phyloP scores from a whole-genome alignment of 2,888 invertebrate species.

The Lathronympha strigana region DNA sequence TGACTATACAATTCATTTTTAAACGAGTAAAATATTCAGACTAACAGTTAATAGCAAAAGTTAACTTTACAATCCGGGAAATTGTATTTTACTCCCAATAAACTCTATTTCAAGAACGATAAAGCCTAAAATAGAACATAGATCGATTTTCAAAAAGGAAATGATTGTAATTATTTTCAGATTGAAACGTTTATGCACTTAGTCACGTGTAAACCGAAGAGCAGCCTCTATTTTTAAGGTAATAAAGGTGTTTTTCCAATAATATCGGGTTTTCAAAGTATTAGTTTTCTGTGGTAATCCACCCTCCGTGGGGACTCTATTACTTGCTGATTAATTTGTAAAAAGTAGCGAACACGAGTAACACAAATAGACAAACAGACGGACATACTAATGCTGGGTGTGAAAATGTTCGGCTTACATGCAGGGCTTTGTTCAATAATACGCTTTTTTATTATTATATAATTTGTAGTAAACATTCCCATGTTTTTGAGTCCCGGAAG shows the following conservation, averaged over 20 bases:
- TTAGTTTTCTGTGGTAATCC: conserved; percentile 14
- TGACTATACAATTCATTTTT: conserved; percentile 9
- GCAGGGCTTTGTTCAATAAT: not conserved
- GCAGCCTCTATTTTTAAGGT: not conserved
- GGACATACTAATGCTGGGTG: conserved; percentile 17
- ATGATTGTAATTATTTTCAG: conserved; percentile 5
- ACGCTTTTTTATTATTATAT: not conserved
- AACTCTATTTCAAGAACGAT: not conserved
- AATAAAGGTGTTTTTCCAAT: conserved; percentile 1
- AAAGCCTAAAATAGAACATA: not conserved
- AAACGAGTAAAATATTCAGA: not conserved
- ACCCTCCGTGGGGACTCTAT: conserved; percentile 45
- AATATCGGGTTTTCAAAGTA: not conserved
- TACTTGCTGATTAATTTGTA: conserved; percentile 61
- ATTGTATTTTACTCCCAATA: not conserved
- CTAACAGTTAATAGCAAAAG: conserved; percentile 26
- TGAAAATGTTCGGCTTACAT: conserved; percentile 27
- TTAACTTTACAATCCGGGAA: conserved; percentile 10
- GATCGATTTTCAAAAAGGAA: conserved; percentile 22
- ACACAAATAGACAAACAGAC: conserved; percentile 37
- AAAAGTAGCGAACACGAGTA: conserved; percentile 47
- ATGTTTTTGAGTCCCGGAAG: too few relatives aligned
- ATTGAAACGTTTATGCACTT: conserved; percentile 15
- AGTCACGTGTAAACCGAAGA: not conserved
- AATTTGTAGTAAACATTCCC: not conserved